phyloP scores from a whole-genome alignment of 1,140 invertebrate genomes.

The Eupristina koningsbergeri region DNA sequence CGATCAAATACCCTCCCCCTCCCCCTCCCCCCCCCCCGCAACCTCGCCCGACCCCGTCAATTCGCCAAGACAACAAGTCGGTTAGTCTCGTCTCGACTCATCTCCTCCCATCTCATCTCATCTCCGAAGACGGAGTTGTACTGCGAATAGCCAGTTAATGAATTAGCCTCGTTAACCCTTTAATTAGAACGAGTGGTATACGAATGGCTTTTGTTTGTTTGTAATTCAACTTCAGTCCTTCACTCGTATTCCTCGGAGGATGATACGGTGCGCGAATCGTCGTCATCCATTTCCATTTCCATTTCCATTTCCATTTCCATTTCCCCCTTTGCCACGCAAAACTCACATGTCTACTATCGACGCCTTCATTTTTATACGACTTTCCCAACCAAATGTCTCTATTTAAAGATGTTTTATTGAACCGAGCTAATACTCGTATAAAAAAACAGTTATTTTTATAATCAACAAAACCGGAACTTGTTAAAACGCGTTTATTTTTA shows the following conservation, averaged over 20 bases:
- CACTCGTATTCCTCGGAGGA: constrained; percentile 18
- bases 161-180: constrained; percentile 58
- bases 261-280: not conserved
- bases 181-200: constrained; percentile 59
- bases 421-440: not conserved
- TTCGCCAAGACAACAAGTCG: constrained; percentile 54
- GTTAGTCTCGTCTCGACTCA: constrained; percentile 48
- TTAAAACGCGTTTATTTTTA: not conserved
- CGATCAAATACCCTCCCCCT: constrained; percentile 16
- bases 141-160: constrained; percentile 48
- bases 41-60: too few species aligned
- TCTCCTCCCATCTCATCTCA: too few species aligned
- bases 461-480: not conserved
- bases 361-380: not conserved
- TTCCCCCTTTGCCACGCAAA: not conserved
- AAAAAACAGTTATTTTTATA: not conserved
- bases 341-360: not conserved
- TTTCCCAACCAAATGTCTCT: too few species aligned
- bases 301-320: too few species aligned
- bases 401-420: too few species aligned
- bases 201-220: constrained; percentile 44
- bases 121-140: too few species aligned
- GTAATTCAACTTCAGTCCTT: constrained; percentile 53
- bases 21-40: too few species aligned
- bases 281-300: too few species aligned